These are phyloP conservation scores for Aythya baeri DNA, from an alignment of 2,113 vertebrate genomes.

Conservation along the genomic window DNA sequence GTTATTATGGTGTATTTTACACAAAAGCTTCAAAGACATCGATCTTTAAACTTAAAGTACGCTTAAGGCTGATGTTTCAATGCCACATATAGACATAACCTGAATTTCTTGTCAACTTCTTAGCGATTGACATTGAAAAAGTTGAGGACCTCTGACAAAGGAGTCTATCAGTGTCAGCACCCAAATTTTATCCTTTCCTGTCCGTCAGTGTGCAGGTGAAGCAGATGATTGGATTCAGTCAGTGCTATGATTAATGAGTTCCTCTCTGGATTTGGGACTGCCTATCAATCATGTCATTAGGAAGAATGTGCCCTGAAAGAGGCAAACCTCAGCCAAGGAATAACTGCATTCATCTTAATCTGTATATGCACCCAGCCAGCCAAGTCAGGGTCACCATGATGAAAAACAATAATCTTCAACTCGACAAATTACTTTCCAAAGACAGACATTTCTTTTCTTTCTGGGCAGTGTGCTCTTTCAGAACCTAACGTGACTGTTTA, in stretches of 20 bases:
- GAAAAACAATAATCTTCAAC: constrained; percentile 99
- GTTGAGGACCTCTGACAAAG: constrained; percentile 82
- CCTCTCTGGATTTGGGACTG: constrained; percentile 97
- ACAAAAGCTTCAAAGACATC: constrained; percentile 28
- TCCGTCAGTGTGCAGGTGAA: constrained; percentile 98
- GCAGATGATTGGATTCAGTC: constrained; percentile 99
- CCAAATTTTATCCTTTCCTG: constrained; percentile 95
- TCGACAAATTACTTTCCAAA: constrained; percentile 99
- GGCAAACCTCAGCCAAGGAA: constrained; percentile 98
- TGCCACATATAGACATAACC: constrained; percentile 76
- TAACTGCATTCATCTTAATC: constrained; percentile 99
- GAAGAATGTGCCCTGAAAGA: constrained; percentile 99
- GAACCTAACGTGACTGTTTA: constrained; percentile 91
- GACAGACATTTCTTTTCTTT: constrained; percentile 87
- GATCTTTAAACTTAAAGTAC: constrained; percentile 7
- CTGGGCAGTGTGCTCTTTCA: constrained; percentile 73
- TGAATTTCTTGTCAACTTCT: constrained; percentile 81
- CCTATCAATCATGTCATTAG: constrained; percentile 99
- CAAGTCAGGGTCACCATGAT: constrained; percentile 99
- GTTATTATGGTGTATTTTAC: constrained; percentile 26
- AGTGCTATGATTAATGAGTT: constrained; percentile 99
- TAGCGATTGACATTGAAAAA: constrained; percentile 88
- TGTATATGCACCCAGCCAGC: constrained; percentile 98
- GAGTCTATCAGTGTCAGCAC: constrained; percentile 88
- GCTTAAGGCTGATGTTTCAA: constrained; percentile 42